Evolutionary conservation across 1,140 invertebrate genomes (phyloP).

Genomic region (Mylabris phalerata): DNA sequence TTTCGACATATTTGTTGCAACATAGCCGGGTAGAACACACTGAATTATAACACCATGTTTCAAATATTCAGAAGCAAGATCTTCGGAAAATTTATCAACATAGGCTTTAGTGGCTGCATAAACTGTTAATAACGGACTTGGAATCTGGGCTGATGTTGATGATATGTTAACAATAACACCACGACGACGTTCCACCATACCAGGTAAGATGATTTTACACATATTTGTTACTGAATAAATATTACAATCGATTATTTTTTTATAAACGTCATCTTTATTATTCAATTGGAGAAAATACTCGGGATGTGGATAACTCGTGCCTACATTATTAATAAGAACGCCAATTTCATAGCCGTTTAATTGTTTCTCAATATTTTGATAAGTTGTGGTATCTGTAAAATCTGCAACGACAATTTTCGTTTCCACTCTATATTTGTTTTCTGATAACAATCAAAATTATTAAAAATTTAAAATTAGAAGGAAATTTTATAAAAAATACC

Average conservation of each 20-base stretch:
- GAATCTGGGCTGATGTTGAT: constrained; percentile 72
- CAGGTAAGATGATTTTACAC: constrained; percentile 77
- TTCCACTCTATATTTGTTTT: constrained; percentile 65
- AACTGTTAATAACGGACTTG: constrained; percentile 75
- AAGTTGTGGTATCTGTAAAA: constrained; percentile 70
- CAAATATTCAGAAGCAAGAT: constrained; percentile 71
- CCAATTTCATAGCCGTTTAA: constrained; percentile 79
- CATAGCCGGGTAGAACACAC: constrained; percentile 79
- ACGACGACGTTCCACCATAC: constrained; percentile 75
- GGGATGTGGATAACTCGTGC: constrained; percentile 82
- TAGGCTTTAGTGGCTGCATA: constrained; percentile 89
- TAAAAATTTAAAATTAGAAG: not conserved
- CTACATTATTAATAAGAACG: constrained; percentile 93
- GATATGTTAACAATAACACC: constrained; percentile 92
- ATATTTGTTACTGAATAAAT: constrained; percentile 71
- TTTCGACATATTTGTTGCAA: constrained; percentile 90
- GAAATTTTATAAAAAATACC: constrained; percentile 45
- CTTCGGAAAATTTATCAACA: constrained; percentile 76
- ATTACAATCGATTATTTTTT: constrained; percentile 66
- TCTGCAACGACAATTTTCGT: constrained; percentile 80
- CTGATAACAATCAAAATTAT: constrained; percentile 43
- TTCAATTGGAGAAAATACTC: constrained; percentile 71
- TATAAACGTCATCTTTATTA: constrained; percentile 49
- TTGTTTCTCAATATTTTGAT: constrained; percentile 66
- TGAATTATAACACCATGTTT: constrained; percentile 75